A percentile compares a stretch with the other conserved stretches of the same genome.
Conservation (phyloP, 2,888 invertebrate species). For the Sinelater perroti region DNA sequence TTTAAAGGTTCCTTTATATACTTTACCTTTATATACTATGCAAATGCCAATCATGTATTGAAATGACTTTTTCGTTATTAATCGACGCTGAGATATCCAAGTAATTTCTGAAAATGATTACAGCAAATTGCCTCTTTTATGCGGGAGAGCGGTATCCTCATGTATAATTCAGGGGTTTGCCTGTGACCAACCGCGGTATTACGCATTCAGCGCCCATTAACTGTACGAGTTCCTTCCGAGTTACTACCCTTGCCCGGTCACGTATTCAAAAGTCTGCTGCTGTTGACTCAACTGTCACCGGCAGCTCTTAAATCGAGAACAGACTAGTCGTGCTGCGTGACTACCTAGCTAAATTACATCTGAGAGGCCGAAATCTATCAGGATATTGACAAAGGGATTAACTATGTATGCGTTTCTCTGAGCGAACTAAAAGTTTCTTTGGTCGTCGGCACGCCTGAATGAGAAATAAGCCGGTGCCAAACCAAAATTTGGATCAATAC, state of each 20-base stretch:
- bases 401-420: slow-evolving; percentile 17
- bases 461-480: too few relatives aligned
- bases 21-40: too few relatives aligned
- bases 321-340: slow-evolving; percentile 18
- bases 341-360: slow-evolving; percentile 20
- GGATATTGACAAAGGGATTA: slow-evolving; percentile 26
- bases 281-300: slow-evolving; percentile 33
- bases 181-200: slow-evolving; percentile 45
- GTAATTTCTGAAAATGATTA: slow-evolving; percentile 31
- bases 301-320: slow-evolving; percentile 31
- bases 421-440: too few relatives aligned
- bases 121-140: slow-evolving; percentile 34
- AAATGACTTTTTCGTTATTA: slow-evolving; percentile 23
- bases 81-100: slow-evolving; percentile 27
- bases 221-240: slow-evolving; percentile 46
- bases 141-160: slow-evolving; percentile 37
- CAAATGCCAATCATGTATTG: slow-evolving; percentile 16
- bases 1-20: too few relatives aligned
- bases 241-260: slow-evolving; percentile 42
- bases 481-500: too few relatives aligned
- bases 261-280: slow-evolving; percentile 43
- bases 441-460: too few relatives aligned
- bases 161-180: slow-evolving; percentile 46
- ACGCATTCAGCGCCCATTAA: slow-evolving; percentile 48
- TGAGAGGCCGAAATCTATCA: slow-evolving; percentile 2